Base-by-base conservation (phyloP, 2,888 invertebrate genomes). In the Leucania comma region DNA sequence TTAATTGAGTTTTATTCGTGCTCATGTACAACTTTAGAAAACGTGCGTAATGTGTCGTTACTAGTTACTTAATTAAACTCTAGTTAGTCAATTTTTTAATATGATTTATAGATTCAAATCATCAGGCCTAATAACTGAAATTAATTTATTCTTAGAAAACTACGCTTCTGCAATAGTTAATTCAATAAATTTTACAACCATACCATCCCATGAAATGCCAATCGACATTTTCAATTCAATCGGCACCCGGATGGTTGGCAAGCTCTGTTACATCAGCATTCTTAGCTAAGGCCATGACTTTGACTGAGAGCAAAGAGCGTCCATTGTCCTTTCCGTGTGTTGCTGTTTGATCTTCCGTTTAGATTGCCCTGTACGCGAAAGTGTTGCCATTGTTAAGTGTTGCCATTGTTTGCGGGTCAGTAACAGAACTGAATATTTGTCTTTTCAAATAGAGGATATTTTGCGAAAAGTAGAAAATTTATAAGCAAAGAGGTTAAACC, bases 301-400 rank as follows among this genome's bases (percentile, higher is more conserved):
- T 83, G 82, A 80, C 83, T 57, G 66, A 54, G 73, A 76, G 60
- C 83, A 76, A 72, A 74, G 80, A 80, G 60, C 83, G 54, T 9
- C 29, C 74, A 83, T 80, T 83, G 80, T 85, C 73, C 76, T 64
- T 60, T 59, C 72, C 54, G 42, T 42, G 63, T 72, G 62, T 68
- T 65, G 80, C 54, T 61, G 24, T 64, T 61, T 59, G 79, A 82
- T 82, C 57, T 71, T 62, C 67, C 70, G 80, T 67, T 68, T 65
- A 72, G 74, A 81, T 81, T 53, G n/a, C 24, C n/a, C 14, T 58
- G 17, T 68, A 42, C 61, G 61, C 50, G 71, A 80, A 71, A 79
- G 71, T 74, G 48, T 60, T 57, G 53, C 66, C 38, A 82, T 78
- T 78, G 74, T 81, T 46, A 68, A 75, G 68, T 73, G 42, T 60